Base-by-base conservation (phyloP, 92 coral and sea anemone genomes). In the Blastomussa wellsi region DNA sequence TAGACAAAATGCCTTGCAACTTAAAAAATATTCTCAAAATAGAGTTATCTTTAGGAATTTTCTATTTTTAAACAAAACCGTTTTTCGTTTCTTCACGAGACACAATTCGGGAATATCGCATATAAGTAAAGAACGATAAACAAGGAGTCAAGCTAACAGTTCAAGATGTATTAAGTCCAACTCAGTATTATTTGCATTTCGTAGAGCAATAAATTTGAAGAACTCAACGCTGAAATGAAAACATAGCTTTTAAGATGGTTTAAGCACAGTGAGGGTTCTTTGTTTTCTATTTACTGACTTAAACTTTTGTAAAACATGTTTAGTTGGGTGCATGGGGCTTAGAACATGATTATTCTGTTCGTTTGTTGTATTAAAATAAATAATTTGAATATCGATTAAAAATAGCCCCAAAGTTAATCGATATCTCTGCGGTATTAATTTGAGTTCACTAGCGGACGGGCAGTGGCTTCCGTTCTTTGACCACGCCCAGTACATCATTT, bases 361-460 rank as follows among this genome's bases (percentile, higher is more conserved):
- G 10, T 62, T 62, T 62, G 68, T 8, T 10, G 38, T 20, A 20
- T 79, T 7, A 79, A 75, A 64, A 80, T 80, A 80, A 42, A 80
- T 80, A 66, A 66, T 80, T 80, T 68, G 28, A 65, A 41, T n/a
- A 42, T 29, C 2, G 6, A 42, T 80, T 11, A 38, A 22, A 24
- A 12, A 10, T 16, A 11, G 37, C 44, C n/a, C 8, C 47, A 77
- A 44, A 44, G 48, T 32, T 48, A 74, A 47, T 47, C 62, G 33
- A 55, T 31, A 35, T 15, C 22, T 51, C 42, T 73, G 36, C 35
- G 19, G 6, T 17, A 38, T 22, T 19, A 20, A 19, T 39, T 32
- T 16, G 22, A 69, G 48, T 24, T 35, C 36, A 31, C 39, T 0
- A 38, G 28, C 36, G 28, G 42, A 67, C 20, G 80, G 80, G 24